Evolutionary conservation across 2,888 invertebrate species (phyloP).

Genomic region (Listrodromus nycthemerus): DNA sequence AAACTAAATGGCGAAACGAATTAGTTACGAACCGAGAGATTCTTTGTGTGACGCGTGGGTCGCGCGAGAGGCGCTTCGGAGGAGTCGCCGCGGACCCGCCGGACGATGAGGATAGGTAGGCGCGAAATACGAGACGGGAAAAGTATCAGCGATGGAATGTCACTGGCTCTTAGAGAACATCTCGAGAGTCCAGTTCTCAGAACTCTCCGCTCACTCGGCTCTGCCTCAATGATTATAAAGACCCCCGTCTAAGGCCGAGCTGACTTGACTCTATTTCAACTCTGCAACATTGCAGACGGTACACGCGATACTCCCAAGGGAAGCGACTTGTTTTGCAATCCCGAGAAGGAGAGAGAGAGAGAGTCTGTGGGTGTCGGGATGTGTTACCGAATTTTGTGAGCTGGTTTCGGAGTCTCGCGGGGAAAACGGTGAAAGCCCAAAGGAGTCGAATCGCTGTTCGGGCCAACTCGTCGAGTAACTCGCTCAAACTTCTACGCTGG

Average conservation of each 20-base stretch:
- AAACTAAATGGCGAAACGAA: conserved; percentile 2
- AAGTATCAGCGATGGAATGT: conserved; percentile 81
- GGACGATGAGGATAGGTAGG: conserved; percentile 63
- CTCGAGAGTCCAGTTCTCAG: conserved; percentile 85
- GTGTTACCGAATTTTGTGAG: conserved; percentile 65
- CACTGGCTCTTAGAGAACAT: conserved; percentile 78
- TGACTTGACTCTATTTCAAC: conserved; percentile 69
- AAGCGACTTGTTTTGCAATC: conserved; percentile 35
- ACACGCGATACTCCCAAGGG: conserved; percentile 70
- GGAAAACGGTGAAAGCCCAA: conserved; percentile 32
- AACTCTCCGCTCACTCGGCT: conserved; percentile 82
- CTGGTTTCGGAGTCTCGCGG: conserved; percentile 11
- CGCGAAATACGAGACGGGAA: conserved; percentile 80
- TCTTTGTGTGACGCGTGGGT: conserved; percentile 59
- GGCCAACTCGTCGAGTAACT: background rate
- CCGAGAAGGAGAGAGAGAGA: too few species aligned
- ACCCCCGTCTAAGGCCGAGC: conserved; percentile 51
- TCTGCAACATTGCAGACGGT: conserved; percentile 74
- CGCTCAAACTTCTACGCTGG: conserved; percentile 22
- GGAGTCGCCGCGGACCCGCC: conserved; percentile 49
- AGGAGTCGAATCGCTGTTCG: background rate
- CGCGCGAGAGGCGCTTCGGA: conserved; percentile 68
- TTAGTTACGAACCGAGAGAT: conserved; percentile 9
- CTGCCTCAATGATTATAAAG: conserved; percentile 82
- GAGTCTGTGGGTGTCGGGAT: conserved; percentile 47